Conservation (phyloP, 2,888 invertebrate genomes). For the Heliconius cydno region DNA sequence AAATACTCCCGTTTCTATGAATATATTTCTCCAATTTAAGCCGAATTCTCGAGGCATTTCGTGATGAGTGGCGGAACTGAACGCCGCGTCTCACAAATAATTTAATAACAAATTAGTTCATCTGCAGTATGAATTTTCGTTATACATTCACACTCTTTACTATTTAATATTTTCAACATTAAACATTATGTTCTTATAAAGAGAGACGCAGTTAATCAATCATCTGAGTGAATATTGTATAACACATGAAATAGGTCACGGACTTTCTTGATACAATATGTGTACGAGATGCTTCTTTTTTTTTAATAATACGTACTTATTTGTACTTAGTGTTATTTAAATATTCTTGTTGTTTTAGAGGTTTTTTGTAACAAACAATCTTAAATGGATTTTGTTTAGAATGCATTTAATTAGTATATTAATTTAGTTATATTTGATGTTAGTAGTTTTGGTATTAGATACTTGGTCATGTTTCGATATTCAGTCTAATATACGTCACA, state of each 20-base stretch:
- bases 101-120: no score
- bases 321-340: not conserved
- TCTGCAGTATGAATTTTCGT: not conserved
- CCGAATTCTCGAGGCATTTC: no score
- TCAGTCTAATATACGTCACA: no score
- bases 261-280: slow-evolving; percentile 20
- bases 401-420: no score
- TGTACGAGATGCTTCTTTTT: not conserved
- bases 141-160: not conserved
- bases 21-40: no score
- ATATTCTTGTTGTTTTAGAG: not conserved
- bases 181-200: slow-evolving; percentile 37
- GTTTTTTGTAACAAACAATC: no score
- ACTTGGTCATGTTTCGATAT: no score
- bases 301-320: not conserved
- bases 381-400: no score
- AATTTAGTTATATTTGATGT: not conserved
- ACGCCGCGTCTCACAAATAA: no score
- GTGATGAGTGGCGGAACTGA: no score
- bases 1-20: no score
- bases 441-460: not conserved
- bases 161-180: slow-evolving; percentile 32
- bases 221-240: slow-evolving; percentile 38
- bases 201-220: slow-evolving; percentile 40
- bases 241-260: slow-evolving; percentile 33